Evolutionary conservation across 2,888 invertebrate species (phyloP), one percentile per base, ranked within the genome.

Genomic region (Theodoxus fluviatilis): DNA sequence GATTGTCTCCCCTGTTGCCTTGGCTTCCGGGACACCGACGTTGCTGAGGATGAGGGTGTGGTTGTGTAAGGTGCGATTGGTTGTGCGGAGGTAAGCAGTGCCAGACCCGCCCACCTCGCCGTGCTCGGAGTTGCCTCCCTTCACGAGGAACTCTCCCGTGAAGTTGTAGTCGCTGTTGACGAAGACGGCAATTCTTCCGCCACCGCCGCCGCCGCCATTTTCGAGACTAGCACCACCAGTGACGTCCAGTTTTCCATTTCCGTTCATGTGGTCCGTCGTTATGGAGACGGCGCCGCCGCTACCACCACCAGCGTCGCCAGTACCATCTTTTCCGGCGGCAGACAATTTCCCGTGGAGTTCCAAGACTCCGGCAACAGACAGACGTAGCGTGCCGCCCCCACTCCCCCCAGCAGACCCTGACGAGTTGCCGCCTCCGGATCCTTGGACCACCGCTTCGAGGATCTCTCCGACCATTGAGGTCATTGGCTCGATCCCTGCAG

Each of bases 151-250:
- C 1, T 31, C 68, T 7, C 80, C 81, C 15, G 74, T 73, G 63
- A 71, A 81, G 40, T 78, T 76, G 70, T 73, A 79, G n/a, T 72
- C 64, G 25, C 72, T 74, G 7, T 57, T 37, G 3, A 76, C 73
- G 22, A 66, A 35, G 3, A 80, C 33, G 15, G 70, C 38, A 3
- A 79, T 70, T 59, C 81, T 73, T 31, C 75, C 75, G 35, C 81
- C 81, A 31, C 79, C 81, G 38, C 81, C 80, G 22, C 80, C 80
- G 15, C 79, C 80, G 59, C 75, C 74, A 2, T 61, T 65, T 2
- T 38, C 52, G 7, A 65, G 74, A 28, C 74, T 69, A 47, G 63
- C 63, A 7, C 80, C 81, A 38, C 80, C 80, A 47, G 69, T 67
- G 1, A 74, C 77, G 49, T 74, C 73, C 3, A 80, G 28, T 4